phyloP scores from a whole-genome alignment of 1,140 invertebrate species.

The Caerostris extrusa region DNA sequence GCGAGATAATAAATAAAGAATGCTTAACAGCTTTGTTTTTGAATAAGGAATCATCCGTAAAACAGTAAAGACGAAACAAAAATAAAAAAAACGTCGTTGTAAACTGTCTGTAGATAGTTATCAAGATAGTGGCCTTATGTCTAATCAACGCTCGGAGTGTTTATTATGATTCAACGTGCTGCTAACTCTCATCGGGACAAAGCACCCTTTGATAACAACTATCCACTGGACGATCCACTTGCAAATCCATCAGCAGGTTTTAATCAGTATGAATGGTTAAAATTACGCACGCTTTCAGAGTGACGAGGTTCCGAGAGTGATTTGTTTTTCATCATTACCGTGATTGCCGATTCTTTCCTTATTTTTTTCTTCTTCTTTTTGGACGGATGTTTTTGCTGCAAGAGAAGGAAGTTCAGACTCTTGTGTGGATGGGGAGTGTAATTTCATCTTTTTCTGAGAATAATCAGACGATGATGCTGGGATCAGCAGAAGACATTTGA shows the following conservation, averaged over 20 bases:
- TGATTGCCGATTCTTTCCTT: not conserved
- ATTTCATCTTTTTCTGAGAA: not conserved
- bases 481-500: not conserved
- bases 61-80: not conserved
- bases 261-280: slow-evolving; percentile 47
- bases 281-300: slow-evolving; percentile 7
- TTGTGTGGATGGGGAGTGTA: not conserved
- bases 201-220: slow-evolving; percentile 56
- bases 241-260: slow-evolving; percentile 46
- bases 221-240: not conserved
- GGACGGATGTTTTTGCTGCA: not conserved
- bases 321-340: slow-evolving; percentile 37
- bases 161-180: slow-evolving; percentile 60
- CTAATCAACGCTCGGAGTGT: slow-evolving; percentile 40
- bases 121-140: not conserved
- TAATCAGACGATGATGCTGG: not conserved
- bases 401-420: too few relatives aligned
- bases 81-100: not conserved
- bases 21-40: slow-evolving; percentile 27
- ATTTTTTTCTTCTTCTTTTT: not conserved
- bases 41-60: not conserved
- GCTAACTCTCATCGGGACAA: slow-evolving; percentile 47
- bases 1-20: not conserved
- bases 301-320: slow-evolving; percentile 30
- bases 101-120: slow-evolving; percentile 31